Base-by-base conservation (phyloP, 2,113 vertebrate genomes). In the Phyllostomus hastatus region DNA sequence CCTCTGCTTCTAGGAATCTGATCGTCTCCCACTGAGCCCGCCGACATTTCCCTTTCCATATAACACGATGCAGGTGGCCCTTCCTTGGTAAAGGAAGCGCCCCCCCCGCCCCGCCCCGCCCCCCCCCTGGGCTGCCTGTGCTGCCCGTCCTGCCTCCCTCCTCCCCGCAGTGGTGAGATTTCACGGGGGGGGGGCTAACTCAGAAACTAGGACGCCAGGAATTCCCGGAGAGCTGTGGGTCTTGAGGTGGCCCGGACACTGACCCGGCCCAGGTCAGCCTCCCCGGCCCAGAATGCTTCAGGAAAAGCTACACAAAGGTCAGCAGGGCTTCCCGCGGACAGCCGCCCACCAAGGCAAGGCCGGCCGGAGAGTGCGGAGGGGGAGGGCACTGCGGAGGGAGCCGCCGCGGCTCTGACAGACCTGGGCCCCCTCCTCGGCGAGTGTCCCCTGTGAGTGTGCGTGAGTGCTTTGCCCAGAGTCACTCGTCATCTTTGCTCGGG, bases 91-190 rank as follows among this genome's bases (percentile, higher is more conserved):
- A 43, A 33, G 9, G 35, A 22, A 43, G 17, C 11, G 3, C 24
- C 26, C 4, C 6, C 5, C 2, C 6, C 17, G 2, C 46, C 10
- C 46, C 46, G 9, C 11, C 31, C 0, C 6, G 24, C 3, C n/a
- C n/a, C 7, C 2, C 2, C 52, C 0, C 0, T 4, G 14, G 35
- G 2, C 31, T 9, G 7, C 46, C 67, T 72, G 83, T 52, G 50
- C 24, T 4, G 19, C 59, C 11, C 11, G 4, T 4, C 26, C 26
- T 64, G 59, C 28, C 59, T 26, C 57, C 11, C 19, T 15, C 3
- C 33, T 7, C 22, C 67, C 41, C 73, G 43, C 69, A 5, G 17
- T 31, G 61, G 33, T 78, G 33, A 52, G 33, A 80, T 61, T 85
- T 59, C 81, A 88, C 26, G 33, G 22, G 35, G 35, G 31, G 33